A percentile compares a stretch with the other conserved stretches of the same genome.
Evolutionary conservation across 2,888 invertebrate genomes (phyloP).

Genomic region (Sepioteuthis lessoniana): DNA sequence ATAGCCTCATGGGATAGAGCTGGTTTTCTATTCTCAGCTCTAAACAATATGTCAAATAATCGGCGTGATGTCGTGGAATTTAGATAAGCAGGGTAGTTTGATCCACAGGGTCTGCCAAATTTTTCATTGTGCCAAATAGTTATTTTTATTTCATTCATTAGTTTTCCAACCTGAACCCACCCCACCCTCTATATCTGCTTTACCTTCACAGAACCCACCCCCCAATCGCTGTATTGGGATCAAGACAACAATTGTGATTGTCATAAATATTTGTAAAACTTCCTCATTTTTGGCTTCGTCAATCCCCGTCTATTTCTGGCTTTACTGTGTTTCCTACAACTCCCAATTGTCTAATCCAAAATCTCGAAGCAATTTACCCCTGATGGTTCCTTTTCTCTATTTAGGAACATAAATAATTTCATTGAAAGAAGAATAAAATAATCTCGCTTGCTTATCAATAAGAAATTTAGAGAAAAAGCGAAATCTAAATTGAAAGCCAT

Average conservation of each 20-base stretch:
- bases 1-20: not conserved
- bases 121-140: not conserved
- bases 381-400: too few species aligned
- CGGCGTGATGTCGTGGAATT: not conserved
- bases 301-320: not conserved
- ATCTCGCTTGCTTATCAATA: too few species aligned
- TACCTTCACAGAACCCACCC: rapidly evolving
- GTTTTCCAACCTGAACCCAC: not conserved
- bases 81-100: not conserved
- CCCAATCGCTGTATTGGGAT: not conserved
- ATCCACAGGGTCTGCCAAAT: not conserved
- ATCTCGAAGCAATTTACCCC: not conserved
- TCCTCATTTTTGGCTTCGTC: not conserved
- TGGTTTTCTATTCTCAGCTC: not conserved
- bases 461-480: too few species aligned
- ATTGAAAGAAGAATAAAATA: too few species aligned
- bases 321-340: not conserved
- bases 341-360: not conserved
- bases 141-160: constrained; percentile 20
- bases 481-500: too few species aligned
- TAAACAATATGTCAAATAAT: not conserved
- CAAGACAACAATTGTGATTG: not conserved
- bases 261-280: not conserved
- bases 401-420: too few species aligned
- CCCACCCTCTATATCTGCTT: not conserved